A percentile compares a stretch with the other conserved stretches of the same genome.
Evolutionary conservation across 2,113 vertebrate species (phyloP).

Genomic region (Platichthys flesus): DNA sequence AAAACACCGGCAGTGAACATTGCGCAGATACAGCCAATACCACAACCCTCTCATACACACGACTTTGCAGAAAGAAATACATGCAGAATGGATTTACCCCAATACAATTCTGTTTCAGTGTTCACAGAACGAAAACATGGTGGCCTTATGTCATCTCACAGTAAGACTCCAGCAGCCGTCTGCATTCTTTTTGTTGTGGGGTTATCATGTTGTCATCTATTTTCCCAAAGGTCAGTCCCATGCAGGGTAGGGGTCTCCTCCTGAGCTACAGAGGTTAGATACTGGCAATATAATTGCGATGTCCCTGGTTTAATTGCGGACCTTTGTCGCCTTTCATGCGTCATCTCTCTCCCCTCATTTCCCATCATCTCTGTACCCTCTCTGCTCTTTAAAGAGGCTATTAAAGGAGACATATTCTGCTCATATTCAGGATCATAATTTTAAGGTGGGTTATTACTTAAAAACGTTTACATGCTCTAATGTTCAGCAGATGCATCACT

Average conservation of each 20-base stretch:
- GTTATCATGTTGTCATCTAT: neutral
- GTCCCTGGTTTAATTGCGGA: neutral
- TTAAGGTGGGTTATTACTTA: too few relatives aligned
- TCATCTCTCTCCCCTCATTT: neutral
- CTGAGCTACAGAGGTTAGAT: neutral
- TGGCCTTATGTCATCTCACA: neutral
- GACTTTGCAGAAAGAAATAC: too few relatives aligned
- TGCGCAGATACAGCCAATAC: neutral
- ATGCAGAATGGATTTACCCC: neutral
- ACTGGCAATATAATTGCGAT: slow-evolving; percentile 10
- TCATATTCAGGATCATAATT: neutral
- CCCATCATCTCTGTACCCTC: neutral
- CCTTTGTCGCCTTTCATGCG: neutral
- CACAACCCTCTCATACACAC: neutral
- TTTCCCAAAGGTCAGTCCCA: slow-evolving; percentile 1
- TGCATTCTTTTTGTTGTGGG: neutral
- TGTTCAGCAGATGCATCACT: too few relatives aligned
- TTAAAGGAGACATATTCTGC: neutral
- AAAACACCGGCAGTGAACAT: neutral
- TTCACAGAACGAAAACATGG: neutral
- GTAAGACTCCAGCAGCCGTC: neutral
- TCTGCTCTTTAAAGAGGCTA: neutral
- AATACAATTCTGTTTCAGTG: neutral
- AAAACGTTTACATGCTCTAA: too few relatives aligned
- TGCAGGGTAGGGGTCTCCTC: neutral